Evolutionary conservation across 2,113 vertebrate genomes (phyloP).

Genomic region (Corvus moneduloides): DNA sequence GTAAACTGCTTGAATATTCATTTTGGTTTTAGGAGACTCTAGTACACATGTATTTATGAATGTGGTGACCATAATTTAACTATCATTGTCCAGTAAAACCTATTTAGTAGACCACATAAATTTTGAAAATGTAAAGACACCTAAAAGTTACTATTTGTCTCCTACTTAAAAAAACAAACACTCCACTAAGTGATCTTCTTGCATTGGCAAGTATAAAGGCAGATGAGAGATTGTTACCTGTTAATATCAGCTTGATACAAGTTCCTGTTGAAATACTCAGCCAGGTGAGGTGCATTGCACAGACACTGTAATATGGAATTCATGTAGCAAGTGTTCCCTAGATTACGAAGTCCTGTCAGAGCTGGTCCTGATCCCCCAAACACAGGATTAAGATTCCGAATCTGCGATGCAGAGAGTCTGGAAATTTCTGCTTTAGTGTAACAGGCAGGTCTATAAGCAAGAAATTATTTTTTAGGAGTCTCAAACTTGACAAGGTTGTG

Average conservation of each 20-base stretch:
- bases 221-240: slow-evolving; percentile 73
- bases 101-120: neutral
- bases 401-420: slow-evolving; percentile 90
- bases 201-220: neutral
- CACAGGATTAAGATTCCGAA: slow-evolving; percentile 91
- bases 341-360: slow-evolving; percentile 92
- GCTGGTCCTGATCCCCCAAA: slow-evolving; percentile 90
- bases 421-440: slow-evolving; percentile 88
- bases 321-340: slow-evolving; percentile 99
- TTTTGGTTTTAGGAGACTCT: neutral
- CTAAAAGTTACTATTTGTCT: neutral
- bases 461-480: neutral
- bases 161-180: neutral
- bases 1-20: neutral
- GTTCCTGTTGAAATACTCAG: slow-evolving; percentile 94
- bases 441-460: slow-evolving; percentile 66
- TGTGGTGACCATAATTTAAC: neutral
- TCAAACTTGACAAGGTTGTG: neutral
- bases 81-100: neutral
- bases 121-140: neutral
- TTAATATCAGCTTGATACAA: slow-evolving; percentile 94
- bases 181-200: neutral
- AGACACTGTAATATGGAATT: slow-evolving; percentile 98
- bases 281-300: slow-evolving; percentile 90
- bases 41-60: neutral